Base-by-base conservation (phyloP, 2,888 invertebrate species). In the Podabrus alpinus region DNA sequence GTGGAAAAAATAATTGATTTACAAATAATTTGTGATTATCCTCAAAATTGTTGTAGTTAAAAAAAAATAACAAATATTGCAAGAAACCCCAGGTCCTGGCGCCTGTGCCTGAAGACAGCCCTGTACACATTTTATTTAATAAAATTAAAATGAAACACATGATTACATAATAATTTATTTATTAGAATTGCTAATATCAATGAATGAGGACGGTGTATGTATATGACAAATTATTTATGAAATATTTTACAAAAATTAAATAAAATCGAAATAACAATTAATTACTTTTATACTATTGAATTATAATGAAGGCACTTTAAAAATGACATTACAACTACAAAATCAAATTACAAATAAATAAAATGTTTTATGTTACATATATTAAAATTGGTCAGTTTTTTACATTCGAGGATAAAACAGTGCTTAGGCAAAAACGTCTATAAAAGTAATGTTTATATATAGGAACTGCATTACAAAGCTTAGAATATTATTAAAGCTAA, bases 401-500 rank as follows among this genome's bases (percentile, higher is more conserved):
- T 62, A 76, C 62, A 71, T 71, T 73, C 66, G 71, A 73, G 71
- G 68, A 73, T 73, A 71, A 70, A 73, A 74, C 73, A 76, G 76
- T 74, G 72, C 17, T 68, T 75, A 75, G 67, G 66, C 71, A 72
- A 73, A 74, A 69, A 60, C 66, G 62, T 70, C 60, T 72, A 67
- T 72, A 68, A 24, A 74, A 74, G 15, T 29, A 74, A 77, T 74
- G 76, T 75, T 76, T n/a, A n/a, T n/a, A 66, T 72, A 45, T 79
- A 79, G 80, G 79, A 79, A 79, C 78, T 80, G 77, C 70, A 73
- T 74, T 73, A 75, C 62, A 74, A 78, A 80, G 79, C 78, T 74
- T 78, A 79, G 68, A 69, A 75, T 45, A 45, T 77, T 79, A 76
- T 78, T 82, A 82, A 82, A 82, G 82, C 82, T 82, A 80, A 73